Conservation (phyloP, 1,140 invertebrate genomes). For the Philotrypesis tridentata region DNA sequence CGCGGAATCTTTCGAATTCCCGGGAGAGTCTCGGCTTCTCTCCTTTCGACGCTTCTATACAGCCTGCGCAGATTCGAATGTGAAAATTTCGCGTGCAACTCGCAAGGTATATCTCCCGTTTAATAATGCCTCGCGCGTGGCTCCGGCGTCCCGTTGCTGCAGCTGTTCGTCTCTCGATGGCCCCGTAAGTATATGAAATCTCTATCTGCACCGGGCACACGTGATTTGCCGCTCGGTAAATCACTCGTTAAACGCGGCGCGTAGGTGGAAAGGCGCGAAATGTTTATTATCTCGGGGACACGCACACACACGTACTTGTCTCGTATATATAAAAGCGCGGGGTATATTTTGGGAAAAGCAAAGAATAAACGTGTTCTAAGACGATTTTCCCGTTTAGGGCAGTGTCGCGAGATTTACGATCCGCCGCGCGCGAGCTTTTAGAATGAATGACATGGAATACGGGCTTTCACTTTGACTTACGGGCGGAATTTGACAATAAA, state of each 20-base stretch:
- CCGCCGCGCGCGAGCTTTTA: neutral
- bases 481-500: neutral
- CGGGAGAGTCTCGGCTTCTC: neutral
- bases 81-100: neutral
- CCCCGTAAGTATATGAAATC: neutral
- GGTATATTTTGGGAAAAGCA: neutral
- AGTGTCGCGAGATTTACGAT: neutral
- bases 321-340: neutral
- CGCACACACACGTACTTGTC: neutral
- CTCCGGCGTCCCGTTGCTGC: neutral
- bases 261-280: neutral
- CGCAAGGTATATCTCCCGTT: neutral
- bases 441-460: neutral
- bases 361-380: neutral
- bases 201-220: neutral
- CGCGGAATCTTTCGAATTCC: constrained; percentile 14
- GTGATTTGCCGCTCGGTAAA: neutral
- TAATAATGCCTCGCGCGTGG: neutral
- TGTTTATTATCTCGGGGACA: too few relatives aligned
- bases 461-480: neutral
- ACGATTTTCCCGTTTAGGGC: neutral
- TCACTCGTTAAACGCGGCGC: neutral
- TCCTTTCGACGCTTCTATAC: neutral
- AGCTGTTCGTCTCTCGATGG: neutral
- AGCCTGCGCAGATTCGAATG: neutral